Evolutionary conservation across 1,140 invertebrate species (phyloP), one percentile per base, ranked within the genome.

Genomic region (Helicoverpa zea): DNA sequence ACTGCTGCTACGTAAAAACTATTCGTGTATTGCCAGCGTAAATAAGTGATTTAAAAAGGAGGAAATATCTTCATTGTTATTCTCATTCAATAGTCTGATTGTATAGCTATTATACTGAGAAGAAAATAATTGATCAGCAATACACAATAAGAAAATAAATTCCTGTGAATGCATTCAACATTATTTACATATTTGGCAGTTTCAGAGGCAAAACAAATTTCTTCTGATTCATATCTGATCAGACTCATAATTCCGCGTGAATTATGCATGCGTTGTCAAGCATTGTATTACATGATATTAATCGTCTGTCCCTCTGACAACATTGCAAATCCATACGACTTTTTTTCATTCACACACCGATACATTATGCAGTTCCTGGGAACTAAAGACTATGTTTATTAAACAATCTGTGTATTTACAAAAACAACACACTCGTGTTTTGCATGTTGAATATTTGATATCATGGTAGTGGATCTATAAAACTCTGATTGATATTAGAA

Each of bases 241-340:
- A 59, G 43, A 68, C 10, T 58, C 56, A 75, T 75, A 49, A 75
- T 61, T 75, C 35, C 35, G 23, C 14, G 35, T 61, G 73, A 75
- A 61, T 75, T 75, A 61, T 58, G 35, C 35, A 49, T 61, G 73
- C 13, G 61, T 75, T 75, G 73, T 59, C 47, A 43, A 35, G 56
- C 56, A 75, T 75, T 75, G 73, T 75, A 43, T 75, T 59, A 54
- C 73, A 59, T 49, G 73, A 75, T 75, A 51, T 51, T 75, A 59
- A 75, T 75, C 73, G 43, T 13, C 18, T 18, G 30, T 61, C 43
- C 23, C 47, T 12, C 66, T 30, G 49, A 47, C 66, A 70, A 30
- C 49, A 43, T 64, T 7, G 66, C 49, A 5, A 70, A 70, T 70
- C 1, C 29, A 54, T 49, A 49, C 18, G 43, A 61, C 35, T 61